phyloP scores from a whole-genome alignment of 2,888 invertebrate species.

The Pemphredon lugubris region DNA sequence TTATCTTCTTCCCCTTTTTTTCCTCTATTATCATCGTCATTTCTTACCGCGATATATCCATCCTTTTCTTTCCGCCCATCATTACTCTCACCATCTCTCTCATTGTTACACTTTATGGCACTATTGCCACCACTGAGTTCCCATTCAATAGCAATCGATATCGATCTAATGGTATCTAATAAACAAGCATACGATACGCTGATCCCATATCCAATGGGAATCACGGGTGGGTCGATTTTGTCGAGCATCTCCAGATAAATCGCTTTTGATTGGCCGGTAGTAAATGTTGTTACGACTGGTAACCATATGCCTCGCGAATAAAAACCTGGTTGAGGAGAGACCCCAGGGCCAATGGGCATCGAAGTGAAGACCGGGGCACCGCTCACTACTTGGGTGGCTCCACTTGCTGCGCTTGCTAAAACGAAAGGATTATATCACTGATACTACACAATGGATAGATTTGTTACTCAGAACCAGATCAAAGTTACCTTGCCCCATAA shows the following conservation, averaged over 20 bases:
- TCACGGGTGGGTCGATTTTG: constrained; percentile 94
- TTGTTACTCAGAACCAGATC: constrained; percentile 56
- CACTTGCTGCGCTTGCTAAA: too few relatives aligned
- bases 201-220: constrained; percentile 98
- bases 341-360: constrained; percentile 88
- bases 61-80: too few relatives aligned
- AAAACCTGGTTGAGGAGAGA: constrained; percentile 95
- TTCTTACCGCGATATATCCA: too few relatives aligned
- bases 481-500: constrained; percentile 82
- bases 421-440: too few relatives aligned
- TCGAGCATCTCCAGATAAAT: constrained; percentile 98
- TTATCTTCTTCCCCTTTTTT: too few relatives aligned
- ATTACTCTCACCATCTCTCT: too few relatives aligned
- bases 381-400: too few relatives aligned
- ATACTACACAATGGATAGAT: background rate
- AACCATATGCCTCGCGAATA: constrained; percentile 96
- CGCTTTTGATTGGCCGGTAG: constrained; percentile 92
- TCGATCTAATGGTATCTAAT: constrained; percentile 94
- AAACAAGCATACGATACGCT: constrained; percentile 97
- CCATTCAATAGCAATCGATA: constrained; percentile 89
- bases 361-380: constrained; percentile 86
- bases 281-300: constrained; percentile 92
- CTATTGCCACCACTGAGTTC: constrained; percentile 75
- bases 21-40: too few relatives aligned
- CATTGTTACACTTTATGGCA: constrained; percentile 79